Evolutionary conservation across 2,888 invertebrate genomes (phyloP).

Genomic region (Latrodectus hesperus): DNA sequence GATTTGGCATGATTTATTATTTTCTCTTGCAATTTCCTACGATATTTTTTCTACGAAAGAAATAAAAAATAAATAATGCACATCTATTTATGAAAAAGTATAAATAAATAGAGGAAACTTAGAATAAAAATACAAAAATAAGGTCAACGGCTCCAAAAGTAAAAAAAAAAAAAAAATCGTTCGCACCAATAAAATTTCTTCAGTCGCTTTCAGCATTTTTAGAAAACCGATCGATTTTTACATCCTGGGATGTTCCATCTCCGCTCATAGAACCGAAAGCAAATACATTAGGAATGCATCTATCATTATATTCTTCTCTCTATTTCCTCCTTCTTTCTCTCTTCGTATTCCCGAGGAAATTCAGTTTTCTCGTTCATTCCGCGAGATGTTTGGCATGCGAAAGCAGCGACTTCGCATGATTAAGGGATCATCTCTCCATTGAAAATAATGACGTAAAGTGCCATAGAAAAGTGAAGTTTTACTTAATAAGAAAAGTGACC

Average conservation of each 20-base stretch:
- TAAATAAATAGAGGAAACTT: conserved; percentile 23
- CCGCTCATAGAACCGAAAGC: conserved; percentile 45
- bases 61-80: conserved; percentile 51
- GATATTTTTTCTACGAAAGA: conserved; percentile 19
- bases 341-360: conserved; percentile 49
- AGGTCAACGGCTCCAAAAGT: conserved; percentile 58
- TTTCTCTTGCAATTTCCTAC: conserved; percentile 33
- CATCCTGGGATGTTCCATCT: conserved; percentile 37
- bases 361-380: conserved; percentile 44
- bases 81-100: conserved; percentile 22
- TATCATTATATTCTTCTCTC: conserved; percentile 13
- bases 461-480: no score
- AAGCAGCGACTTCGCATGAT: conserved; percentile 6
- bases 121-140: conserved; percentile 63
- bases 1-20: conserved; percentile 67
- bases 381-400: conserved; percentile 37
- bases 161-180: conserved; percentile 12
- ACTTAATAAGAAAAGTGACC: no score
- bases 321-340: conserved; percentile 4
- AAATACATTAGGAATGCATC: conserved; percentile 67
- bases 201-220: conserved; percentile 62
- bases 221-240: conserved; percentile 55
- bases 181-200: conserved; percentile 66
- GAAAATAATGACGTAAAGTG: not conserved
- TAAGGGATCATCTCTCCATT: conserved; percentile 19